Base-by-base conservation (phyloP, 2,113 vertebrate genomes). In the Motacilla alba region DNA sequence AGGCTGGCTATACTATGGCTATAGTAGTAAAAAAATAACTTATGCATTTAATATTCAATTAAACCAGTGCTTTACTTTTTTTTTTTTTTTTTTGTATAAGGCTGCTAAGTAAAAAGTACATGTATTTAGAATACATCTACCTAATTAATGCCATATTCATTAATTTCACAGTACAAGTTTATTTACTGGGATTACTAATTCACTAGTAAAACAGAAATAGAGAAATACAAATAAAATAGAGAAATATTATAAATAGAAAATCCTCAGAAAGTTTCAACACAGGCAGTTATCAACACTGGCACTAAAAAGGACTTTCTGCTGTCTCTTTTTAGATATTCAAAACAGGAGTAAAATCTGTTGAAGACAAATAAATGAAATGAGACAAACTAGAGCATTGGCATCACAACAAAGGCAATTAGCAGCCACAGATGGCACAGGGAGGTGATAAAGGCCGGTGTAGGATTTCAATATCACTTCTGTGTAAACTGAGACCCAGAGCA, bases 361-460 rank as follows among this genome's bases (percentile, higher is more conserved):
- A 56, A 24, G 73, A 26, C 6, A 87, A 53, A 41, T 35, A 66
- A 89, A 74, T 33, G 1, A 78, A 91, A 85, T 46, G 15, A 84
- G 27, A 72, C 7, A 60, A 83, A 44, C 5, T 21, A 62, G 46
- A 67, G 52, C 35, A n/a, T 0, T 47, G 35, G 3, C 2, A 3
- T 31, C 6, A 10, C 22, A 39, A 26, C 0, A 5, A 64, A 91
- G 56, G 39, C 6, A 1, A 5, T 68, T 44, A 78, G 16, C 3
- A 63, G 66, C 24, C 15, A 6, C 7, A 59, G 7, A 33, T 0
- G 0, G 7, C 49, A 18, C 0, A 4, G 15, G 24, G 6, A 68
- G 15, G 19, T 62, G 41, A 66, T 55, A 6, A 41, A 22, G 19
- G 8, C 14, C 58, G 30, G 28, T 62, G 31, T 27, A 49, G 50